Evolutionary conservation across 2,888 invertebrate species (phyloP).

Genomic region (Hypomecis punctinalis): DNA sequence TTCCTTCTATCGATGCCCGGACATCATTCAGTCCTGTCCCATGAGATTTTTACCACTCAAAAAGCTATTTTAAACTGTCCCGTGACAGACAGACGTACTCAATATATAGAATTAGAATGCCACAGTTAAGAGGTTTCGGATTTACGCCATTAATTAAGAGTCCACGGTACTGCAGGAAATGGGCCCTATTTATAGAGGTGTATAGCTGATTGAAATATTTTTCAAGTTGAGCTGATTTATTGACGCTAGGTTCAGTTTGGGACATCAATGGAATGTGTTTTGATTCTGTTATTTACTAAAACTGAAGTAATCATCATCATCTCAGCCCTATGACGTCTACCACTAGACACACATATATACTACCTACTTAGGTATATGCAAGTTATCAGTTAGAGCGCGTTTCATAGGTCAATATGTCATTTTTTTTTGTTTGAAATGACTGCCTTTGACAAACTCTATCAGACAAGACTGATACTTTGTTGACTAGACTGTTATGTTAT

Average conservation of each 20-base stretch:
- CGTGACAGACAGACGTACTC: slow-evolving; percentile 47
- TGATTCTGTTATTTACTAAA: slow-evolving; percentile 3
- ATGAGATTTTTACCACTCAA: slow-evolving; percentile 43
- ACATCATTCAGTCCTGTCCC: background rate
- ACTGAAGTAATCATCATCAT: no score
- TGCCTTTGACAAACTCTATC: no score
- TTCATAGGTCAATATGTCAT: no score
- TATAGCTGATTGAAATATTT: slow-evolving; percentile 43
- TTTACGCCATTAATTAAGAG: slow-evolving; percentile 45
- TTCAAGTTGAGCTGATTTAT: slow-evolving; percentile 36
- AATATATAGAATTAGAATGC: slow-evolving; percentile 48
- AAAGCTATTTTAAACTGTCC: slow-evolving; percentile 45
- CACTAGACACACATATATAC: no score
- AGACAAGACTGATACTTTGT: no score
- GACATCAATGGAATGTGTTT: slow-evolving; percentile 12
- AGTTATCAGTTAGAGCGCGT: no score
- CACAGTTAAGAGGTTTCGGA: slow-evolving; percentile 48
- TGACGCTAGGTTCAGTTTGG: slow-evolving; percentile 17
- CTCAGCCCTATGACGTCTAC: no score
- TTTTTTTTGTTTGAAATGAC: no score
- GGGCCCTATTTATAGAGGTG: slow-evolving; percentile 44
- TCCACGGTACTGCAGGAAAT: slow-evolving; percentile 40
- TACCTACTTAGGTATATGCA: no score
- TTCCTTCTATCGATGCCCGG: background rate
- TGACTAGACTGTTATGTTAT: no score